A percentile compares a stretch with the other conserved stretches of the same genome.
These are phyloP conservation scores for Cataglyphis altisquamis DNA, from an alignment of 2,888 invertebrate genomes.

Conservation along the genomic window DNA sequence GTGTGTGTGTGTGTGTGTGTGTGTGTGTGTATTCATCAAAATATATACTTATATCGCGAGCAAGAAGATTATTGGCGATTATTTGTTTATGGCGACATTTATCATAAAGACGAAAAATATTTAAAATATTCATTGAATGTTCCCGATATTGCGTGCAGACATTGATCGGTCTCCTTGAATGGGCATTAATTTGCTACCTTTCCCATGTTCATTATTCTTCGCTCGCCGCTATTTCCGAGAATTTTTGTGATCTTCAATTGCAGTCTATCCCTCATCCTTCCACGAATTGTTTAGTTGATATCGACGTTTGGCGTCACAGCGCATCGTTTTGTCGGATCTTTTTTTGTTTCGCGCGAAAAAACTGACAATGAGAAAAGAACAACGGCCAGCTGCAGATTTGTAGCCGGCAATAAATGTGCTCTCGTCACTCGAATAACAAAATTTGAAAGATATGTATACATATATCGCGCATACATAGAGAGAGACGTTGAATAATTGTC, in stretches of 20 bases:
- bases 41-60: background rate
- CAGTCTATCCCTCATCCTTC: slow-evolving; percentile 52
- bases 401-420: background rate
- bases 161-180: slow-evolving; percentile 45
- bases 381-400: background rate
- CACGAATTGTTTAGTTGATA: slow-evolving; percentile 34
- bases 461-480: no score
- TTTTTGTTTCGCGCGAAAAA: background rate
- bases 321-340: background rate
- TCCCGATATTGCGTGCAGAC: slow-evolving; percentile 18
- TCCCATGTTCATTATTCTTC: slow-evolving; percentile 13
- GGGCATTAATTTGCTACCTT: slow-evolving; percentile 29
- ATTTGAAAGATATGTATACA: background rate
- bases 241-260: slow-evolving; percentile 57
- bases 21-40: no score
- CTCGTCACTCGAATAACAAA: slow-evolving; percentile 31
- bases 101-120: slow-evolving; percentile 11
- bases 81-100: background rate
- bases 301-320: slow-evolving; percentile 1
- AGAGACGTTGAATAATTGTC: slow-evolving; percentile 8
- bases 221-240: slow-evolving; percentile 61
- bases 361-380: background rate
- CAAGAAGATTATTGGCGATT: background rate
- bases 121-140: slow-evolving; percentile 21
- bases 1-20: background rate